phyloP scores from a whole-genome alignment of 2,113 vertebrate genomes.

The Dipodomys stephensi region DNA sequence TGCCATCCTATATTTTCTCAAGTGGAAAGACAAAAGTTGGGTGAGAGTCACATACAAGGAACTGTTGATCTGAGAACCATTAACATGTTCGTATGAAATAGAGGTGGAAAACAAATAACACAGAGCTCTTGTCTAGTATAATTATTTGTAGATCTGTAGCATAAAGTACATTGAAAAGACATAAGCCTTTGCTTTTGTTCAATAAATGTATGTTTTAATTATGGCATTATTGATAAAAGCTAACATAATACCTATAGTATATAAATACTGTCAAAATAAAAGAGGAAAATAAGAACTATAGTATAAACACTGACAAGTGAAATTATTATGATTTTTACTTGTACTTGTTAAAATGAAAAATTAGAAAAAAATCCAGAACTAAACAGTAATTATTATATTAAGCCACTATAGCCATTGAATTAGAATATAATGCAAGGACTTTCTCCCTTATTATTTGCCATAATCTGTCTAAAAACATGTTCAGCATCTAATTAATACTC shows the following conservation, averaged over 20 bases:
- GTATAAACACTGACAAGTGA: background rate
- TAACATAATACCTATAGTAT: background rate
- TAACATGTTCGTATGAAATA: background rate
- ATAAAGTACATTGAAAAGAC: background rate
- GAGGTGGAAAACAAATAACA: background rate
- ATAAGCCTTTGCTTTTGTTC: background rate
- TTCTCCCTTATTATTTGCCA: background rate
- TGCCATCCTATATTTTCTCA: background rate
- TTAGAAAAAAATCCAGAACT: too few relatives aligned
- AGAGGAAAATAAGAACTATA: background rate
- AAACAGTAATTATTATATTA: background rate
- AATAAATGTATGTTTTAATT: background rate
- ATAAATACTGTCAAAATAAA: background rate
- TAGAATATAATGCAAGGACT: background rate
- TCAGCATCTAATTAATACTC: background rate
- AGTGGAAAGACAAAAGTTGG: background rate
- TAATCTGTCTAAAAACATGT: background rate
- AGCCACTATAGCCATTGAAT: background rate
- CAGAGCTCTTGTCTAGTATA: background rate
- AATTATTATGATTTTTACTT: background rate
- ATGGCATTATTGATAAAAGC: background rate
- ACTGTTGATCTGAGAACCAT: background rate
- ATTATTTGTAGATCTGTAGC: background rate
- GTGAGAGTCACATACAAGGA: background rate
- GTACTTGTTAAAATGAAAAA: too few relatives aligned